Base-by-base conservation (phyloP, 2,113 vertebrate species). In the Zapus hudsonius region DNA sequence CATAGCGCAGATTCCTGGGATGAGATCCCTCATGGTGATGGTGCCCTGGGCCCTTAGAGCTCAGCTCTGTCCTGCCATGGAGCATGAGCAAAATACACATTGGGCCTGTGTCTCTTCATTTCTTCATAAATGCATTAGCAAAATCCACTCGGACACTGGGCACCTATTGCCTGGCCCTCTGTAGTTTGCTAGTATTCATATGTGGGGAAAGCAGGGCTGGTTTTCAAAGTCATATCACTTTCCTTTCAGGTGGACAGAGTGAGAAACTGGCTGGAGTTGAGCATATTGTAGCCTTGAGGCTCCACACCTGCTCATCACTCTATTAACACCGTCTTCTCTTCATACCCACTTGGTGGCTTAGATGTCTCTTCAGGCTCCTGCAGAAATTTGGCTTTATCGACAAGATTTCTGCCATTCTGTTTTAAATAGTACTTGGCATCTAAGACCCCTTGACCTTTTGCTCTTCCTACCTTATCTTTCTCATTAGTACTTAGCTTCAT, bases 11-110 rank as follows among this genome's bases (percentile, higher is more conserved):
- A 12, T 25, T 4, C 29, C 3, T 4, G 42, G 15, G 3, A 13
- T 4, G 31, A 19, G n/a, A 19, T n/a, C n/a, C 42, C 11, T 27
- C 3, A 10, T 73, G 42, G 16, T 3, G 64, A 33, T 31, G 67
- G 27, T 0, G n/a, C 31, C 8, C 27, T 1, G 27, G 7, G 0
- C 6, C 15, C n/a, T n/a, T 5, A 7, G 31, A 86, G 15, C n/a
- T 44, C 12, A 7, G 1, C 1, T 70, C 16, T 17, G 3, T 81
- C 22, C 29, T 55, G 42, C 27, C 0, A 11, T 20, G 31, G 55
- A 61, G 52, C 20, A 16, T 20, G 29, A 12, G 9, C 38, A 57
- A 44, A 63, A 1, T 57, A 66, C 4, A 12, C 7, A 36, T 31
- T 33, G 2, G 33, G 9, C 75, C 20, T 79, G 67, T 84, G 31